Evolutionary conservation across 2,113 vertebrate genomes (phyloP), one percentile per base, ranked within the genome.

Genomic region (Trichechus manatus): DNA sequence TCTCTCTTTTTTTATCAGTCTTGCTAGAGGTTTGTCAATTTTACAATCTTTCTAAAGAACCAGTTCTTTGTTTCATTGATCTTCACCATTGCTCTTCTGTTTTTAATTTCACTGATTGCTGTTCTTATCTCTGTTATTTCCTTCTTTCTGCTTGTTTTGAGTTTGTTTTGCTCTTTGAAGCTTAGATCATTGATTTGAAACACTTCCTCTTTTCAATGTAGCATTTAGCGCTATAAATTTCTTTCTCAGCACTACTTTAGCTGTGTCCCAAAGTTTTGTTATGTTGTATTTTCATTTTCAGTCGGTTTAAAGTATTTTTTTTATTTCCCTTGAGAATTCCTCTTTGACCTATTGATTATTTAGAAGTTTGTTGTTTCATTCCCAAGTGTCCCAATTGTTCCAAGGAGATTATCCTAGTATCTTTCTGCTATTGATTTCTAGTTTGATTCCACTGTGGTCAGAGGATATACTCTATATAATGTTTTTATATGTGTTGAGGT

Each of bases 381-480:
- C 59, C 6, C 79, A 79, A 85, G 61, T 72, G n/a, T 33, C 87
- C 63, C 63, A 64, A 64, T 25, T 64, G 23, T 29, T 64, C 63
- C 63, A 64, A 64, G 44, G 42, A 78, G 13, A 82, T 83, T 83
- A 87, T 78, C 53, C 87, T 59, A 75, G 33, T 56, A 44, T 89
- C 63, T 79, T 79, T 96, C 75, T 63, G 36, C 63, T 78, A 64
- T 3, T 79, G 14, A 92, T 94, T 92, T 64, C 53, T 87, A 83
- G n/a, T 64, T 95, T 95, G 29, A 87, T 53, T 87, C 36, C 29
- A 87, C 2, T 77, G 42, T 78, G 5, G 9, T 23, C 39, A 36
- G 19, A 87, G 68, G 87, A 78, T 31, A 68, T 0, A 44, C 39
- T 59, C 22, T 87, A 11, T 42, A 50, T 23, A 53, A 64, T 63